phyloP scores from a whole-genome alignment of 2,797 vertebrate species.

The Aulostomus chinensis region DNA sequence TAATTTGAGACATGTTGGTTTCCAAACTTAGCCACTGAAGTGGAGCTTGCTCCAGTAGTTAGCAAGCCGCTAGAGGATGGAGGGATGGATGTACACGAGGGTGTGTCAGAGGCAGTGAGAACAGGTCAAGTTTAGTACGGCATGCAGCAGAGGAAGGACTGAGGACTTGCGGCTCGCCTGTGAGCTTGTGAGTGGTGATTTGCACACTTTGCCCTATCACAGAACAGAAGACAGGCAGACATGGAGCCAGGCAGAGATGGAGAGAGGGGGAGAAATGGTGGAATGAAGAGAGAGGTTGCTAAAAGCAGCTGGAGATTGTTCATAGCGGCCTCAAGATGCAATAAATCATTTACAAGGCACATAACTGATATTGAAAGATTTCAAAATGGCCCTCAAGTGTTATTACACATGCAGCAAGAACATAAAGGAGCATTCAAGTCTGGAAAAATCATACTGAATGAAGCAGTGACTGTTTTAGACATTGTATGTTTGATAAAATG shows the following conservation, averaged over 20 bases:
- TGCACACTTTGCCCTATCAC: slow-evolving; percentile 45
- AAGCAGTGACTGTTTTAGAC: slow-evolving; percentile 49
- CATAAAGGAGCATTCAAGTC: background rate
- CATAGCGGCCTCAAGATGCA: slow-evolving; percentile 48
- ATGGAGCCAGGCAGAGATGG: slow-evolving; percentile 10
- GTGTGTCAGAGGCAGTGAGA: slow-evolving; percentile 53
- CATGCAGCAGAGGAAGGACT: slow-evolving; percentile 40
- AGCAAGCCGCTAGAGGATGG: slow-evolving; percentile 43
- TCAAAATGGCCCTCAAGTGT: slow-evolving; percentile 23
- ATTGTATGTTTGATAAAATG: slow-evolving; percentile 83
- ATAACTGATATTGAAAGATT: slow-evolving; percentile 58
- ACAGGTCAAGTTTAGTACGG: slow-evolving; percentile 50
- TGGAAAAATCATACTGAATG: slow-evolving; percentile 5
- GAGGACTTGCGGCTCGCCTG: slow-evolving; percentile 38
- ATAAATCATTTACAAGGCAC: slow-evolving; percentile 71
- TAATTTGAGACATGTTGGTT: slow-evolving; percentile 66
- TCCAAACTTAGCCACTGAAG: slow-evolving; percentile 58
- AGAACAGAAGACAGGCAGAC: slow-evolving; percentile 38
- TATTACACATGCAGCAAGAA: slow-evolving; percentile 8
- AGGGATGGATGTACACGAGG: slow-evolving; percentile 44
- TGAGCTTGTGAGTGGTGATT: slow-evolving; percentile 55
- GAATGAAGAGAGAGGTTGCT: slow-evolving; percentile 42
- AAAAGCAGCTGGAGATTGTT: slow-evolving; percentile 68
- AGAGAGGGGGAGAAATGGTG: slow-evolving; percentile 6
- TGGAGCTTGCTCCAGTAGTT: slow-evolving; percentile 52